Percentiles rank a stretch among this genome's conserved stretches.
Evolutionary conservation across 2,113 vertebrate species (phyloP).

Genomic region (Eulemur macaco): DNA sequence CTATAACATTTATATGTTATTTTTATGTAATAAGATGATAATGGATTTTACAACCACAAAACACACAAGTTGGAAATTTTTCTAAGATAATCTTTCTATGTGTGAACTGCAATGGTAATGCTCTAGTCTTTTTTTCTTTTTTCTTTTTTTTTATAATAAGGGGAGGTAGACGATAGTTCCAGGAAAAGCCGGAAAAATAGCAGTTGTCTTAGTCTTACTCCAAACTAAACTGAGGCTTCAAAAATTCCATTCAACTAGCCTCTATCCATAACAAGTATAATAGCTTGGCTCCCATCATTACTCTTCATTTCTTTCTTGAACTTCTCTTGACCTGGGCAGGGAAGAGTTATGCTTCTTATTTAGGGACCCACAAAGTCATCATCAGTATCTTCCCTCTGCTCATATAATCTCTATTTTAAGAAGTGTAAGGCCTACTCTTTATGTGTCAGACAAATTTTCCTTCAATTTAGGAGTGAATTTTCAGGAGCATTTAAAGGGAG

Average conservation of each 20-base stretch:
- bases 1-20: constrained; percentile 74
- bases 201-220: neutral
- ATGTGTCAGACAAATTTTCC: neutral
- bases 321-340: neutral
- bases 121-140: neutral
- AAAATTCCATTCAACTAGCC: neutral
- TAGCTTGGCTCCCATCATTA: neutral
- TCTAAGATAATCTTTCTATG: constrained; percentile 31
- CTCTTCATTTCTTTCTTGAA: neutral
- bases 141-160: neutral
- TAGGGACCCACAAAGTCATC: neutral
- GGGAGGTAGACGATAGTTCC: neutral
- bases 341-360: neutral
- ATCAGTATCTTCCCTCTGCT: neutral
- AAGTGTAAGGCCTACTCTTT: neutral
- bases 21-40: constrained; percentile 75
- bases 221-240: neutral
- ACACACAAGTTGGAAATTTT: constrained; percentile 67
- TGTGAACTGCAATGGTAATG: neutral
- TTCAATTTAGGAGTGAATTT: neutral
- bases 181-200: constrained; percentile 10
- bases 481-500: neutral
- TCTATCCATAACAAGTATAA: neutral
- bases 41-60: constrained; percentile 67
- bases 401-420: neutral